A percentile compares a stretch with the other conserved stretches of the same genome.
Conservation (phyloP, 2,113 vertebrate species). For the Apistogramma diplotaenia region DNA sequence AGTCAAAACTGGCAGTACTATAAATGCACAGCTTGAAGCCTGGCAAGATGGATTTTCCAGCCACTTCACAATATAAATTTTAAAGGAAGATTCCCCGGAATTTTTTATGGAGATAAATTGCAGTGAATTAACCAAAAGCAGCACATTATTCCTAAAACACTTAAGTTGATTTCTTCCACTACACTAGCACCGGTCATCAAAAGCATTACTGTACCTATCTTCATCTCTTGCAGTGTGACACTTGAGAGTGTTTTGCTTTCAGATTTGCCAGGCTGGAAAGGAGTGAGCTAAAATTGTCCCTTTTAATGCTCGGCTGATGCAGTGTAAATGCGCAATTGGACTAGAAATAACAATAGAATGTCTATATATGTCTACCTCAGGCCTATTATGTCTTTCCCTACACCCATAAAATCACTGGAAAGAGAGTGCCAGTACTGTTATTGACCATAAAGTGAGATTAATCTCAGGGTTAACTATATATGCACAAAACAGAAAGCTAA, state of each 20-base stretch:
- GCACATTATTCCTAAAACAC: neutral
- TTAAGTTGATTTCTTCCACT: neutral
- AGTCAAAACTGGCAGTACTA: neutral
- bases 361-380: constrained; percentile 15
- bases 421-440: constrained; percentile 13
- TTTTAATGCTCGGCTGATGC: constrained; percentile 15
- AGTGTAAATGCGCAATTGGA: constrained; percentile 34
- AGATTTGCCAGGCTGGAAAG: constrained; percentile 14
- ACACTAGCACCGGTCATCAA: neutral
- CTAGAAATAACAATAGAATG: constrained; percentile 47
- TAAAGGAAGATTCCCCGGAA: neutral
- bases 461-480: neutral
- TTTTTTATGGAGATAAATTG: neutral
- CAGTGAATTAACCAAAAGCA: neutral
- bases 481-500: constrained; percentile 10
- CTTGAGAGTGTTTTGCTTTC: constrained; percentile 16
- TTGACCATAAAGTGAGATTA: constrained; percentile 10
- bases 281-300: constrained; percentile 16
- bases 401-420: constrained; percentile 16
- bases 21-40: neutral
- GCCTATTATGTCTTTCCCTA: constrained; percentile 8
- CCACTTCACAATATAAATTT: neutral
- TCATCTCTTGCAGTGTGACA: constrained; percentile 12
- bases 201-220: constrained; percentile 2
- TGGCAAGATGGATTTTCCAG: neutral